Base-by-base conservation (phyloP, 2,113 vertebrate genomes). In the Zapus hudsonius region DNA sequence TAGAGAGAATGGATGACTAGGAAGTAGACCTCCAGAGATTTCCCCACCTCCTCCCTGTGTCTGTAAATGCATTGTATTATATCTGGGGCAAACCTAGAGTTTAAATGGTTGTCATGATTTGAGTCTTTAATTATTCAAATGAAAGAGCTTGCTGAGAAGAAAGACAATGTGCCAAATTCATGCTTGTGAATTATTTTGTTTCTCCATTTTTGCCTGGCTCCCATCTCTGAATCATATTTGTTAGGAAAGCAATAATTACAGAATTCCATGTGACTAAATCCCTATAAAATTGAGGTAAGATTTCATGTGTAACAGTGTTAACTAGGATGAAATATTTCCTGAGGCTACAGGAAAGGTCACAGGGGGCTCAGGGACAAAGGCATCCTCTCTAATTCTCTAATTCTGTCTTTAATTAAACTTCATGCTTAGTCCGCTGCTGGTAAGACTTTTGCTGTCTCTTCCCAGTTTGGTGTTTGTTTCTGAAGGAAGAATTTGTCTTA, bases 211-310 rank as follows among this genome's bases (percentile, higher is more conserved):
- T 80, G 76, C 92, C 91, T 95, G 89, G 15, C 1, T 72, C 5
- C 22, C 70, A 66, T 92, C 93, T 96, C 11, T 95, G 94, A 96
- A 85, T 74, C 36, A 92, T 95, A 96, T 96, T 92, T 85, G 83
- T 96, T 88, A 96, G 95, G 91, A 97, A 96, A 95, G 91, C 63
- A 96, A 96, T 95, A 63, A 90, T 89, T 97, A 97, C 96, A 92
- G 97, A 98, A 96, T 98, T 98, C 97, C 98, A 98, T 95, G 95
- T 98, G 97, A 97, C 97, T 78, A 57, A 98, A 98, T 97, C 98
- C 98, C 98, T 98, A 93, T 92, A 96, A 98, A 98, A 98, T 97
- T 44, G 89, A 97, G 97, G 97, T 96, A 98, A 98, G 97, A 95
- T 97, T 98, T 97, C 96, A 84, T 88, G 31, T 96, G 79, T 96